A percentile compares a stretch with the other conserved stretches of the same genome.
phyloP scores from a whole-genome alignment of 1,140 invertebrate species.

The Dysdera silvatica region DNA sequence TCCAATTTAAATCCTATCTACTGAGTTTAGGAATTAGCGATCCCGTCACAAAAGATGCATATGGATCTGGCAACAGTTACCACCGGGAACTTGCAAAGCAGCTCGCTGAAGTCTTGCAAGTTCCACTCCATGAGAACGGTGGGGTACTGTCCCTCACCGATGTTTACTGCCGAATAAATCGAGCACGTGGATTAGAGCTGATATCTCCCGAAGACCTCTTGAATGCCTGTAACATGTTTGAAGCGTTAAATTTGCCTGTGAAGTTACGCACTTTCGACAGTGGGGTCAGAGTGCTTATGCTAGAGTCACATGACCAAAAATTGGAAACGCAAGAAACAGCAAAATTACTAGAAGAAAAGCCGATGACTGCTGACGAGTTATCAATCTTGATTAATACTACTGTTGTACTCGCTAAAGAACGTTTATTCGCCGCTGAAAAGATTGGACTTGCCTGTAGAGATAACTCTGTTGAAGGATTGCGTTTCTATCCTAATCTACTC shows the following conservation, averaged over 20 bases:
- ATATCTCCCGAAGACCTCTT: slow-evolving; percentile 89
- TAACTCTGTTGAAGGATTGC: slow-evolving; percentile 83
- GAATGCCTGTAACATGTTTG: slow-evolving; percentile 68
- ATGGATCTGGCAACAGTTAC: slow-evolving; percentile 77
- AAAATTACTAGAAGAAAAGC: slow-evolving; percentile 60
- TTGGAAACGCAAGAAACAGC: slow-evolving; percentile 62
- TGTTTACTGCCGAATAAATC: slow-evolving; percentile 90
- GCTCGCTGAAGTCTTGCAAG: slow-evolving; percentile 69
- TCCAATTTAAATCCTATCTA: slow-evolving; percentile 90
- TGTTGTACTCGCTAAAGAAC: slow-evolving; percentile 78
- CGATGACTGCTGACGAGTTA: slow-evolving; percentile 74
- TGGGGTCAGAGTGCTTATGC: slow-evolving; percentile 81
- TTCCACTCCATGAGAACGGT: slow-evolving; percentile 75
- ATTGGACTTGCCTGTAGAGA: slow-evolving; percentile 79
- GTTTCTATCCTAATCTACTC: slow-evolving; percentile 86
- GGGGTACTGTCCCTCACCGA: slow-evolving; percentile 95
- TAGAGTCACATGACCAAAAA: slow-evolving; percentile 67
- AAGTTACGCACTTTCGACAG: slow-evolving; percentile 75
- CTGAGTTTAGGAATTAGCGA: slow-evolving; percentile 85
- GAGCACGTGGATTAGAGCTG: slow-evolving; percentile 56
- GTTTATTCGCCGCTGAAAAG: slow-evolving; percentile 71
- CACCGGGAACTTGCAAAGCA: slow-evolving; percentile 78
- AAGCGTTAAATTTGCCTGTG: slow-evolving; percentile 54
- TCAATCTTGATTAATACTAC: slow-evolving; percentile 72
- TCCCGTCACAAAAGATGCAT: slow-evolving; percentile 84